Evolutionary conservation across 1,140 invertebrate genomes (phyloP), one percentile per base, ranked within the genome.

Genomic region (Ooceraea biroi): DNA sequence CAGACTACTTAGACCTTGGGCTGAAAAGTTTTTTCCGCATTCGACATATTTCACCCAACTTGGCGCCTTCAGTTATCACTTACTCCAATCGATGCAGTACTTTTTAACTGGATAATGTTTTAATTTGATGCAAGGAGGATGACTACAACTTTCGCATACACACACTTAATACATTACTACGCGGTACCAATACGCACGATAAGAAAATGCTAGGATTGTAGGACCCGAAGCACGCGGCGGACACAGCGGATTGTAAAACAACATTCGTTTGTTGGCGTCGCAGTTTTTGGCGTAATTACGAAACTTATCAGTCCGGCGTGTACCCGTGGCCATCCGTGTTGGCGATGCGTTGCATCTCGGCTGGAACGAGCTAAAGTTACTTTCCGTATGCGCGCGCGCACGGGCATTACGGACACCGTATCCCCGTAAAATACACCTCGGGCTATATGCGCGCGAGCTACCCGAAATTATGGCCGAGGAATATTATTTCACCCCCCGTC

Each of bases 401-500:
- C 36, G 36, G 66, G 82, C 61, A 84, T 87, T 84, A 87, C 69
- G 87, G 69, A 88, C 86, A 87, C 50, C 52, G 69, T 87, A 82
- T 85, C 86, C 72, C 71, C 55, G 27, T 85, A 80, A 89, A 89
- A 89, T 85, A 89, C 86, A 60, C 83, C 77, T 61, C 50, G 66
- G 58, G 85, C 61, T 30, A 41, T 27, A 58, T 65, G 63, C 50
- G 83, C 68, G 63, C 55, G 85, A 85, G 83, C 73, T 68, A 58
- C 52, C 44, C 83, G 80, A 87, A 89, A 89, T 89, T 89, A 89
- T 84, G 84, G 57, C 80, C 80, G 57, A 66, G 80, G 84, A 88
- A 89, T 88, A 89, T 89, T 89, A 88, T 89, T 89, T 88, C 87
- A 61, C 60, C 69, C 52, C 46, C 50, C 73, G 36, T 55, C n/a